Percentiles rank a stretch among this genome's conserved stretches.
These are phyloP conservation scores for Drosophila sproati DNA, from an alignment of 1,140 invertebrate species.

Conservation along the genomic window DNA sequence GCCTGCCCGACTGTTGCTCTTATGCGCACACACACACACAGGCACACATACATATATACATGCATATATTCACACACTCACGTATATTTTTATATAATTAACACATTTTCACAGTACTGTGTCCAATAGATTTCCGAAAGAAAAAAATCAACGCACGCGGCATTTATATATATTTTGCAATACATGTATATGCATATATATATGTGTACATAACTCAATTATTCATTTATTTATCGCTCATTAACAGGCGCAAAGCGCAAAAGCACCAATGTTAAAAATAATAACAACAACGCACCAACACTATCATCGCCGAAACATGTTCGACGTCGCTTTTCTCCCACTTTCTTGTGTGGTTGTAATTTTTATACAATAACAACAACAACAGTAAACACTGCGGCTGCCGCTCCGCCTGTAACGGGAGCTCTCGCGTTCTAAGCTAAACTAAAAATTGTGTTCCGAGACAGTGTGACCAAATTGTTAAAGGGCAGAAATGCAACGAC, in stretches of 20 bases:
- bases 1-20: conserved; percentile 47
- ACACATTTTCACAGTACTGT: conserved; percentile 59
- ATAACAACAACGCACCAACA: conserved; percentile 68
- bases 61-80: conserved; percentile 10
- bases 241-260: conserved; percentile 62
- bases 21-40: conserved; percentile 23
- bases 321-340: conserved; percentile 66
- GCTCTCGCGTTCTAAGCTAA: conserved; percentile 79
- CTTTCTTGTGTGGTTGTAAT: conserved; percentile 49
- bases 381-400: conserved; percentile 65
- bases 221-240: conserved; percentile 82
- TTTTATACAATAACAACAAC: conserved; percentile 56
- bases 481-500: conserved; percentile 13
- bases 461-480: conserved; percentile 51
- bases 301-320: conserved; percentile 76
- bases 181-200: conserved; percentile 29
- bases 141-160: conserved; percentile 29
- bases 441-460: conserved; percentile 55
- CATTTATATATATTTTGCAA: conserved; percentile 50
- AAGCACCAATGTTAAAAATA: conserved; percentile 47
- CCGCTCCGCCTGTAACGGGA: conserved; percentile 57
- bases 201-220: conserved; percentile 72
- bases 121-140: conserved; percentile 15
- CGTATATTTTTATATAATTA: conserved; percentile 73
- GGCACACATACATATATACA: background rate